A percentile compares a stretch with the other conserved stretches of the same genome.
Conservation (phyloP, 2,888 invertebrate genomes). For the Drosophila austrosaltans region DNA sequence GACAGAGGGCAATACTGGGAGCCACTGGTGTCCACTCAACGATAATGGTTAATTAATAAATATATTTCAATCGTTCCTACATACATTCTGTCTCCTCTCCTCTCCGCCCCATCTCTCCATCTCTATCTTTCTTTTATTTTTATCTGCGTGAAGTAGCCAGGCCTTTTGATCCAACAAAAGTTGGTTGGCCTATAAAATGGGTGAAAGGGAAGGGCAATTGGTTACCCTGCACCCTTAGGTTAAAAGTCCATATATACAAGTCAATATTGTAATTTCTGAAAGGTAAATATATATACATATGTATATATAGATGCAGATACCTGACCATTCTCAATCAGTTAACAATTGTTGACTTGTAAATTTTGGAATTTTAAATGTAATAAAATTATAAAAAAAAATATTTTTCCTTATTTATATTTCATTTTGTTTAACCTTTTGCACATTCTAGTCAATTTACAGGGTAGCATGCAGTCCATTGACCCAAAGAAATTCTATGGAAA, state of each 20-base stretch:
- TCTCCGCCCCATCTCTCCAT: not conserved
- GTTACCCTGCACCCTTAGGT: not conserved
- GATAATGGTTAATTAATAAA: conserved; percentile 81
- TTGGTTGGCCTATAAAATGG: not conserved
- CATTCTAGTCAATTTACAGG: not conserved
- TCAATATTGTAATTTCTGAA: not conserved
- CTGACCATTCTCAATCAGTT: too few relatives aligned
- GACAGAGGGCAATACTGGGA: conserved; percentile 28
- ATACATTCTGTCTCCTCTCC: not conserved
- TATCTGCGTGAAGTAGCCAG: conserved; percentile 3
- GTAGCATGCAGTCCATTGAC: not conserved
- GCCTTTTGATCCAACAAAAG: conserved; percentile 3
- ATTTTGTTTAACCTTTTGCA: too few relatives aligned
- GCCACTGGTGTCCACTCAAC: conserved; percentile 44
- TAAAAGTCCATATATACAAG: not conserved
- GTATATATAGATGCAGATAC: too few relatives aligned
- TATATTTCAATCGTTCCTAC: conserved; percentile 39
- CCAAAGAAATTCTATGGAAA: not conserved
- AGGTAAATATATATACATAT: not conserved
- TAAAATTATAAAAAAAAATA: too few relatives aligned
- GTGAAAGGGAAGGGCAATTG: not conserved
- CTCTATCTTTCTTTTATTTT: not conserved
- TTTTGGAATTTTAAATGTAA: too few relatives aligned
- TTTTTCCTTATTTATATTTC: too few relatives aligned
- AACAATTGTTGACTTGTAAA: too few relatives aligned